phyloP scores from a whole-genome alignment of 2,113 vertebrate species.

The Ictalurus punctatus region DNA sequence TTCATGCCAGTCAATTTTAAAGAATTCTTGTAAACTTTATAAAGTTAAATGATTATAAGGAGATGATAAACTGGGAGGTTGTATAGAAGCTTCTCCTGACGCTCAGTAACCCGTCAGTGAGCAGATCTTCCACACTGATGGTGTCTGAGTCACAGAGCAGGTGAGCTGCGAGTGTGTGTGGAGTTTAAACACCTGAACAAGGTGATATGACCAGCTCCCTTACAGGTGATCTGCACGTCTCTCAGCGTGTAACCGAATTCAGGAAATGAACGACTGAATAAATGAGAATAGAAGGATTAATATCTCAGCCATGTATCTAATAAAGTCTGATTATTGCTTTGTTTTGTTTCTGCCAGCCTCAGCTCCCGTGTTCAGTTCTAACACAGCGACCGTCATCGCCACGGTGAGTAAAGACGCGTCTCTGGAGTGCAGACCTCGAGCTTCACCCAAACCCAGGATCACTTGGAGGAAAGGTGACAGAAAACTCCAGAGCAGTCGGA shows the following conservation, averaged over 20 bases:
- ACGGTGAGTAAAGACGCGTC: slow-evolving; percentile 84
- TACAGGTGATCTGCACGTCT: too few relatives aligned
- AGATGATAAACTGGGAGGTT: too few relatives aligned
- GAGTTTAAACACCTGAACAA: too few relatives aligned
- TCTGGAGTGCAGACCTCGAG: slow-evolving; percentile 87
- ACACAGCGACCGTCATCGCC: slow-evolving; percentile 82
- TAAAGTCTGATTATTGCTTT: not conserved
- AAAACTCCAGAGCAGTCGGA: slow-evolving; percentile 80
- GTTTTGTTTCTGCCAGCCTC: slow-evolving; percentile 75
- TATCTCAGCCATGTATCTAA: not conserved
- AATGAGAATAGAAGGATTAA: not conserved
- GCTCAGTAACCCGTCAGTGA: too few relatives aligned
- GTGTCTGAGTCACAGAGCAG: too few relatives aligned
- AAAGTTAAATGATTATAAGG: too few relatives aligned
- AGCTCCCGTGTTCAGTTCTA: slow-evolving; percentile 81
- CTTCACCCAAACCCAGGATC: slow-evolving; percentile 88
- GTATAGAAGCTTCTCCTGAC: too few relatives aligned
- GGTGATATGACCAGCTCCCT: too few relatives aligned
- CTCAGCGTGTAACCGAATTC: not conserved
- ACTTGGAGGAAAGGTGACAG: slow-evolving; percentile 89
- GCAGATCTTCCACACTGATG: too few relatives aligned
- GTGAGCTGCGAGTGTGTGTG: too few relatives aligned
- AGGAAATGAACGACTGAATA: not conserved
- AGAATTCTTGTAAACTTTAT: too few relatives aligned
- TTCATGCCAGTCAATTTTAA: too few relatives aligned